These are phyloP conservation scores for Erebia epiphron DNA, from an alignment of 2,888 invertebrate genomes.

Conservation along the genomic window DNA sequence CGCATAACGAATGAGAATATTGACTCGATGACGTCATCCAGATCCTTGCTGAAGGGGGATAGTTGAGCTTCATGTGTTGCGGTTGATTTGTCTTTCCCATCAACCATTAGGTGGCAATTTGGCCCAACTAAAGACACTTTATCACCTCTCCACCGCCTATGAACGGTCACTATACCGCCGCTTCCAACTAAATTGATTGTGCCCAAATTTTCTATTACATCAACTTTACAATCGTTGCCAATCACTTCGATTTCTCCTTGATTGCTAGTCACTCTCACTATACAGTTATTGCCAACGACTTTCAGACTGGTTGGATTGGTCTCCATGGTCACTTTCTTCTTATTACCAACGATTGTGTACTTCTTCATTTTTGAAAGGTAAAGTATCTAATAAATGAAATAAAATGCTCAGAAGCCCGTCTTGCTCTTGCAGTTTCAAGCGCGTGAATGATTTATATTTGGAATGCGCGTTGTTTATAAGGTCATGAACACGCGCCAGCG, in stretches of 20 bases:
- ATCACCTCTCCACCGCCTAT: conserved; percentile 65
- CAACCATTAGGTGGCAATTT: conserved; percentile 63
- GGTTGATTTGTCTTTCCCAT: conserved; percentile 64
- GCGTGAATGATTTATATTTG: conserved; percentile 49
- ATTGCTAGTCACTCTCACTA: conserved; percentile 64
- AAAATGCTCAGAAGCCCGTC: conserved; percentile 22
- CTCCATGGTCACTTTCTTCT: conserved; percentile 79
- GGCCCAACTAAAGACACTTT: conserved; percentile 66
- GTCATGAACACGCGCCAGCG: conserved; percentile 40
- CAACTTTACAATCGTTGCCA: conserved; percentile 72
- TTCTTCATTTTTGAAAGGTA: conserved; percentile 65
- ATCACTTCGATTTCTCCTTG: conserved; percentile 75
- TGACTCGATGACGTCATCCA: conserved; percentile 77
- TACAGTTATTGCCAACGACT: conserved; percentile 73
- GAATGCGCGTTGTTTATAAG: conserved; percentile 48
- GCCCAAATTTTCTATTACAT: conserved; percentile 68
- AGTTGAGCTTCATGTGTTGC: conserved; percentile 68
- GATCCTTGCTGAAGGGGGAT: conserved; percentile 74
- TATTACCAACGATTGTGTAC: conserved; percentile 74
- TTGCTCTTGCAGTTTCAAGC: conserved; percentile 34
- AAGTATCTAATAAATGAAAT: conserved; percentile 29
- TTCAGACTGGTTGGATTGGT: conserved; percentile 65
- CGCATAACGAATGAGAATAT: conserved; percentile 78
- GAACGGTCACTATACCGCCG: conserved; percentile 63
- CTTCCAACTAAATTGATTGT: conserved; percentile 69